Evolutionary conservation across 2,797 vertebrate species (phyloP).

Genomic region (Mus spretus): DNA sequence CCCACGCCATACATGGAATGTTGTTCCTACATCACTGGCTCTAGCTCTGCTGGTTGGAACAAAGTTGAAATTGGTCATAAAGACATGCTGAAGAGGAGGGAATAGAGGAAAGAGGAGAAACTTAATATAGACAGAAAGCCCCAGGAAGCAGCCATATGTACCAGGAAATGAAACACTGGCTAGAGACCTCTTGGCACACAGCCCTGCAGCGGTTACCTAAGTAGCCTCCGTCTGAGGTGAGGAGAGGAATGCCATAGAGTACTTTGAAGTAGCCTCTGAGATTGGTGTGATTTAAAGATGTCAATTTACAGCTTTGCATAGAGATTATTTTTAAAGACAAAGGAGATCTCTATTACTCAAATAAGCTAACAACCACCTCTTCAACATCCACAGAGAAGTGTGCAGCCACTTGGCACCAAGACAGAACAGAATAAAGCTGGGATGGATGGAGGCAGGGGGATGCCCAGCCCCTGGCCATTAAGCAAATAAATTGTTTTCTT

Average conservation of each 20-base stretch:
- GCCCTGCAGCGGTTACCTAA: too few relatives aligned
- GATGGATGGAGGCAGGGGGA: not conserved
- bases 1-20: rapidly evolving
- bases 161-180: not conserved
- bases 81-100: not conserved
- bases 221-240: not conserved
- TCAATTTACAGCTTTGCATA: not conserved
- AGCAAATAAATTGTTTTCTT: not conserved
- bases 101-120: not conserved
- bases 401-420: not conserved
- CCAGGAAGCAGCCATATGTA: too few relatives aligned
- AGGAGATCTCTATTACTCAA: not conserved
- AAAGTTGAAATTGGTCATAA: not conserved
- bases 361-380: rapidly evolving
- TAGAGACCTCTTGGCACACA: not conserved
- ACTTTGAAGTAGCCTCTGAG: not conserved
- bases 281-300: not conserved
- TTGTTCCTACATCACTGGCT: rapidly evolving
- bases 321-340: not conserved
- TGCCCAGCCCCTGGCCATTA: not conserved
- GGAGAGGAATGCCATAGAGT: not conserved
- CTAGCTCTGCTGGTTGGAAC: rapidly evolving
- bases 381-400: too few relatives aligned
- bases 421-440: not conserved
- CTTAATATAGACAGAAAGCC: not conserved